Conservation (phyloP, 1,140 invertebrate species). For the Paralvinella palmiformis region DNA sequence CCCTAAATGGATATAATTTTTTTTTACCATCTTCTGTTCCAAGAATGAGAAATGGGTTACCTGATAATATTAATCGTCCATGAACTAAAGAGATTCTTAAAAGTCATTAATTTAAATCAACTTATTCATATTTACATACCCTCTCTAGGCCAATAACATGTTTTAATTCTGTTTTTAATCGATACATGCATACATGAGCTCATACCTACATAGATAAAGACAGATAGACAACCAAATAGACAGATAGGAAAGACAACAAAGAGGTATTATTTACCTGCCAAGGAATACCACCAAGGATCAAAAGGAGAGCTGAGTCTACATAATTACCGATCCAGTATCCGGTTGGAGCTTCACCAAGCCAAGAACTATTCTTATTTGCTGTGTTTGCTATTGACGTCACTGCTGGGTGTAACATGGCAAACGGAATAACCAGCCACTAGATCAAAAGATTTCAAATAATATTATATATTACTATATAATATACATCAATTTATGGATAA, state of each 20-base stretch:
- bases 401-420: neutral
- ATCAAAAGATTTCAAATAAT: no score
- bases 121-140: neutral
- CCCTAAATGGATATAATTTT: no score
- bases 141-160: neutral
- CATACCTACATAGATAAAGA: neutral
- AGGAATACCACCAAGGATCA: conserved; percentile 95
- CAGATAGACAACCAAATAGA: neutral
- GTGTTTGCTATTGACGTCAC: neutral
- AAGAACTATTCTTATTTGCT: neutral
- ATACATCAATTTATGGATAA: no score
- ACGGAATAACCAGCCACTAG: conserved; percentile 3
- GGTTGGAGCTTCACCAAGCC: neutral
- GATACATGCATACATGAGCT: neutral
- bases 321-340: conserved; percentile 44
- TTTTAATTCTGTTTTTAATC: neutral
- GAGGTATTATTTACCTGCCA: conserved; percentile 69
- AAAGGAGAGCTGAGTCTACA: conserved; percentile 79
- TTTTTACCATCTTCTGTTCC: no score
- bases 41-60: no score
- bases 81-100: no score
- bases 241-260: neutral
- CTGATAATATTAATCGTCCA: no score
- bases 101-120: no score
- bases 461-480: no score